phyloP scores from a whole-genome alignment of 2,797 vertebrate species.

The Crocodylus rhombifer region DNA sequence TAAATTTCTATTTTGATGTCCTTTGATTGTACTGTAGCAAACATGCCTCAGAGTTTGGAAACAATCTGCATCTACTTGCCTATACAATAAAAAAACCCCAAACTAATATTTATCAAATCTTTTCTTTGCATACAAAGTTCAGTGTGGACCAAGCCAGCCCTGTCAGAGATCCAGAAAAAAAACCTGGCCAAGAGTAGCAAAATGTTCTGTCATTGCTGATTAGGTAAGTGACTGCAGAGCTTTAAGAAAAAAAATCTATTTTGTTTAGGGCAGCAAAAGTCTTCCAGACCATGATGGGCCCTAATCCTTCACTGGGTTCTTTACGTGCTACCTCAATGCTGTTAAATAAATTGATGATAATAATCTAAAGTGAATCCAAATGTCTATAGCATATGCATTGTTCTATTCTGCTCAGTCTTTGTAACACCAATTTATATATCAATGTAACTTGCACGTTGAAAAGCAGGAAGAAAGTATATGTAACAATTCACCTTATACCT shows the following conservation, averaged over 20 bases:
- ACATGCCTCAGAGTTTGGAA: background rate
- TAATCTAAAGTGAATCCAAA: background rate
- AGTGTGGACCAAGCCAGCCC: background rate
- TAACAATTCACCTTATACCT: background rate
- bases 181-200: background rate
- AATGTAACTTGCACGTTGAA: background rate
- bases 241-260: background rate
- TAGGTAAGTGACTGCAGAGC: background rate
- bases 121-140: background rate
- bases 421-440: background rate
- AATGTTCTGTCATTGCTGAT: background rate
- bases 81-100: too few relatives aligned
- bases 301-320: background rate
- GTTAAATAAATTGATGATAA: background rate
- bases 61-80: background rate
- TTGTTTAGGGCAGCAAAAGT: background rate
- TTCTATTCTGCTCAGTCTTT: background rate
- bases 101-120: background rate
- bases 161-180: background rate
- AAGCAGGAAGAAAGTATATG: background rate
- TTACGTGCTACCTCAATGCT: background rate
- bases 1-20: background rate
- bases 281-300: background rate
- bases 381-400: background rate
- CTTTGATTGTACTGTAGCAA: background rate